Conservation (phyloP, 2,888 invertebrate species). For the Mechanitis messenoides region DNA sequence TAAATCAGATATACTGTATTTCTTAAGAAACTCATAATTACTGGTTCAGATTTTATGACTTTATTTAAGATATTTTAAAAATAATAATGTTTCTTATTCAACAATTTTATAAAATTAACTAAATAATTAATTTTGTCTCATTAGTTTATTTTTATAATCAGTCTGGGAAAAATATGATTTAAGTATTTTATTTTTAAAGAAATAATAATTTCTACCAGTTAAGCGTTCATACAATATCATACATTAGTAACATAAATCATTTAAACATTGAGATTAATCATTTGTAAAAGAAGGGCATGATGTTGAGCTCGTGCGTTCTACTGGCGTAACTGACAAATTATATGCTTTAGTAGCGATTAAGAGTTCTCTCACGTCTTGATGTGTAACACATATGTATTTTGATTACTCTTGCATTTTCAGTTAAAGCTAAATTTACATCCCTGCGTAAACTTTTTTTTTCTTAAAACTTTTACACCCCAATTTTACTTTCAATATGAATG, state of each 20-base stretch:
- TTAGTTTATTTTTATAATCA: too few species aligned
- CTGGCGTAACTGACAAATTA: constrained; percentile 61
- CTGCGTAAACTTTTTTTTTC: neutral
- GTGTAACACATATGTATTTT: neutral
- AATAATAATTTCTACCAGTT: neutral
- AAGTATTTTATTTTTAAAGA: neutral
- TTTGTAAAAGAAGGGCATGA: neutral
- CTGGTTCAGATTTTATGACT: too few species aligned
- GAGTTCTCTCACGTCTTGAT: constrained; percentile 29
- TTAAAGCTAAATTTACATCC: neutral
- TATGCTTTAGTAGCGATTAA: constrained; percentile 40
- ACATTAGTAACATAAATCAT: neutral
- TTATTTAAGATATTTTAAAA: too few species aligned
- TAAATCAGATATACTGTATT: too few species aligned
- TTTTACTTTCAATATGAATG: too few species aligned
- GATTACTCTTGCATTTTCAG: neutral
- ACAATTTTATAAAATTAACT: too few species aligned
- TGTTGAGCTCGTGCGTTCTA: constrained; percentile 32
- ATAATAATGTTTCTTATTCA: too few species aligned
- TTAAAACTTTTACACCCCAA: too few species aligned
- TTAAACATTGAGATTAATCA: constrained; percentile 4
- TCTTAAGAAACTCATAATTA: too few species aligned
- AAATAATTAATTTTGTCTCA: too few species aligned
- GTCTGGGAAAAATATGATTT: neutral
- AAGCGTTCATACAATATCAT: neutral